Percentiles rank a stretch among this genome's conserved stretches.
Conservation (phyloP, 37 sponge, comb jelly and placozoan genomes). For the Trichoplax adhaerens region DNA sequence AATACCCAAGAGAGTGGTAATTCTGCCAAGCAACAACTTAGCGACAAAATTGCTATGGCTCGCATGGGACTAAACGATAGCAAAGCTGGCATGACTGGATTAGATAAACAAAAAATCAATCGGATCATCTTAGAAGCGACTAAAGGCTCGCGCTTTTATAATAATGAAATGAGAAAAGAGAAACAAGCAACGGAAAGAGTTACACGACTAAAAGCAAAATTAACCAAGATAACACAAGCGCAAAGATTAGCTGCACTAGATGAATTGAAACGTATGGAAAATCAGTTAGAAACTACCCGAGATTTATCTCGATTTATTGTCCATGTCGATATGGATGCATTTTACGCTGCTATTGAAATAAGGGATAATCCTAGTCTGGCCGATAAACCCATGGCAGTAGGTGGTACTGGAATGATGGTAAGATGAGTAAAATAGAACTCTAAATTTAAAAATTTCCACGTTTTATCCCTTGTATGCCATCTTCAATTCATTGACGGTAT, state of each 20-base stretch:
- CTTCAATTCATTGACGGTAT: background rate
- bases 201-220: slow-evolving; percentile 20
- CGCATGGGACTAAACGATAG: slow-evolving; percentile 63
- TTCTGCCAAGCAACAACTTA: too few relatives aligned
- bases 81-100: slow-evolving; percentile 97
- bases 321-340: slow-evolving; percentile 97
- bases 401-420: slow-evolving; percentile 70
- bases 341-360: slow-evolving; percentile 96
- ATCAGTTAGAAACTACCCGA: slow-evolving; percentile 41
- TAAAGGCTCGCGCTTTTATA: slow-evolving; percentile 73
- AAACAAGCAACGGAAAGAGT: slow-evolving; percentile 24
- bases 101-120: slow-evolving; percentile 73
- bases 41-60: too few relatives aligned
- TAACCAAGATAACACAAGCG: slow-evolving; percentile 29
- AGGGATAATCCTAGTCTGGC: slow-evolving; percentile 58
- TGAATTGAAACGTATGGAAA: too few relatives aligned
- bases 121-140: slow-evolving; percentile 77
- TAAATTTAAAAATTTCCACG: background rate
- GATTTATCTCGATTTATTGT: slow-evolving; percentile 63
- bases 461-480: background rate
- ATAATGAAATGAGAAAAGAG: slow-evolving; percentile 64
- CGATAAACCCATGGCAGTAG: slow-evolving; percentile 86
- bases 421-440: slow-evolving; percentile 5
- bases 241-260: slow-evolving; percentile 8
- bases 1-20: too few relatives aligned